Base-by-base conservation (phyloP, 2,113 vertebrate species). In the Telmatochromis brichardi region DNA sequence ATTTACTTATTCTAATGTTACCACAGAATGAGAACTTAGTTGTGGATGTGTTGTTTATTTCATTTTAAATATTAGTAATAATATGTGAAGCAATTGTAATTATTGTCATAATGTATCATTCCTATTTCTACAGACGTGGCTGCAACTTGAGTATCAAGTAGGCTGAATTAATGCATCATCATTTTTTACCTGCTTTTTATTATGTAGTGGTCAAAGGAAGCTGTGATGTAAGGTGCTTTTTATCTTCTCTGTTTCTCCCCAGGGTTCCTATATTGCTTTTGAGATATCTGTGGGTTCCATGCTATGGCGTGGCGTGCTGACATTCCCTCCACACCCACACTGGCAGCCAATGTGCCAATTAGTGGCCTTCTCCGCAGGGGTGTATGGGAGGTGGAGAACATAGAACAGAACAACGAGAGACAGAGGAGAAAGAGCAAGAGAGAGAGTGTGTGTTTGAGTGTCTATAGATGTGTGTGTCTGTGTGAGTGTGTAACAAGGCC, bases 311-410 rank as follows among this genome's bases (percentile, higher is more conserved):
- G 95, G 96, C 94, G 91, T 90, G 92, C 93, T 97, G 96, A 96
- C 96, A 97, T 96, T 97, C 96, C 96, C 95, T 96, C 96, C 94
- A 95, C 95, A 96, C 96, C 96, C 96, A 96, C 95, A 95, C 95
- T 96, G 96, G 96, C 96, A 96, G 95, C 95, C 94, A 96, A 97
- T 95, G 95, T 96, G 96, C 96, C 97, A 96, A 97, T 97, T 97
- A 97, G 96, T 95, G 97, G 96, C 95, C 95, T 93, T 96, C 96
- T 96, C 95, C 93, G 82, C 95, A 95, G 96, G 95, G 96, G 96
- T 94, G 95, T 94, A 95, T 90, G 90, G 94, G 94, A 96, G 94
- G 94, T 94, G 93, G 92, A 93, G 93, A 94, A 95, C 95, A 95
- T 92, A 96, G 94, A 94, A 88, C 92, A 94, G 94, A 94, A 89